A percentile compares a stretch with the other conserved stretches of the same genome.
These are phyloP conservation scores for Acholoe squamosa DNA, from an alignment of 2,888 invertebrate genomes.

Conservation along the genomic window DNA sequence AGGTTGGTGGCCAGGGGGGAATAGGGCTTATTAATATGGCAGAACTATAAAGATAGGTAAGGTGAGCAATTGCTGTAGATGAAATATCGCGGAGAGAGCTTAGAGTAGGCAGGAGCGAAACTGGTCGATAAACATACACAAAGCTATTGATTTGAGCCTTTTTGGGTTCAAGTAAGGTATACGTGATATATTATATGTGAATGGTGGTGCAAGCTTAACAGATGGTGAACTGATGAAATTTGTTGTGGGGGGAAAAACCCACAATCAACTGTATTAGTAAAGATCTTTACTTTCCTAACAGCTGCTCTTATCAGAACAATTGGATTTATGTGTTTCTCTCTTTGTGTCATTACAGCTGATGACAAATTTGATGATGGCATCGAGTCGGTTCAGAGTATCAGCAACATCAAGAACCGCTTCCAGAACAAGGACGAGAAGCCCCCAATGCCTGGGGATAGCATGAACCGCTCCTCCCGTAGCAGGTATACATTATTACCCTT, in stretches of 20 bases:
- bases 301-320: neutral
- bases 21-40: neutral
- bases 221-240: too few species aligned
- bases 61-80: neutral
- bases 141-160: too few species aligned
- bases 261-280: too few species aligned
- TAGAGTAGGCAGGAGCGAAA: neutral
- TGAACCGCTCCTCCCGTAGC: neutral
- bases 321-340: neutral
- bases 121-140: too few species aligned
- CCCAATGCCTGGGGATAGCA: constrained; percentile 23
- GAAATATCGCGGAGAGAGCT: neutral
- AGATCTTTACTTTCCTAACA: too few species aligned
- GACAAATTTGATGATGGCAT: constrained; percentile 65
- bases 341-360: constrained; percentile 63
- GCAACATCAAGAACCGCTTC: constrained; percentile 67
- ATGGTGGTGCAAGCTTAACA: too few species aligned
- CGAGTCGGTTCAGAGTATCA: constrained; percentile 66
- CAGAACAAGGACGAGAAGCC: constrained; percentile 62
- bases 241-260: too few species aligned
- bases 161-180: too few species aligned
- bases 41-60: neutral
- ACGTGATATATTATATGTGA: too few species aligned
- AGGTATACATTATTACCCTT: neutral
- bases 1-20: neutral